Evolutionary conservation across 2,888 invertebrate genomes (phyloP).

Genomic region (Hypsopygia costalis): DNA sequence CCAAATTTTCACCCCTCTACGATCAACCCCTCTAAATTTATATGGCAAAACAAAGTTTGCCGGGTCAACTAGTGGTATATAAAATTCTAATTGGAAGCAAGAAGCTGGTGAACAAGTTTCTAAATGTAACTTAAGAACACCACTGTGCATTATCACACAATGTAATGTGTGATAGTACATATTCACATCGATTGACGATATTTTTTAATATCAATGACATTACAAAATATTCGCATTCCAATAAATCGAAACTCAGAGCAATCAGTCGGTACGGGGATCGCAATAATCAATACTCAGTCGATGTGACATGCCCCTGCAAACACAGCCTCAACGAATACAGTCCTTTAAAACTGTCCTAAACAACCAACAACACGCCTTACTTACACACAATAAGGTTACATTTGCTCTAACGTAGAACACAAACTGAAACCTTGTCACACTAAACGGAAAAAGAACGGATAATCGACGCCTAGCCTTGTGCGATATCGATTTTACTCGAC

Average conservation of each 20-base stretch:
- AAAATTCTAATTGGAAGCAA: no score
- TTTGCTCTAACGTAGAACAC: neutral
- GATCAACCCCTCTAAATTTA: no score
- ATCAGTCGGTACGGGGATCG: conserved; percentile 46
- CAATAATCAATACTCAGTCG: conserved; percentile 71
- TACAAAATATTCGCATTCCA: conserved; percentile 25
- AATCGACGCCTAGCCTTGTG: conserved; percentile 81
- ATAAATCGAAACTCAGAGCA: conserved; percentile 59
- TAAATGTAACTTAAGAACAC: no score
- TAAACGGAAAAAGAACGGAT: conserved; percentile 48
- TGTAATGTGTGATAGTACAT: no score
- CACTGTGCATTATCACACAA: no score
- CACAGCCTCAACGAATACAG: conserved; percentile 9
- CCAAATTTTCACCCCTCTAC: no score
- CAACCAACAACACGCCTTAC: conserved; percentile 20
- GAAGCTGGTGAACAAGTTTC: no score
- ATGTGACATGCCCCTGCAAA: conserved; percentile 33
- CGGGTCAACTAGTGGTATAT: no score
- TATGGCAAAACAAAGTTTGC: no score
- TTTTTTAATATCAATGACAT: no score
- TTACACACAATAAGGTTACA: neutral
- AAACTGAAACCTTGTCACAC: conserved; percentile 26
- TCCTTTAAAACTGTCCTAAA: conserved; percentile 13
- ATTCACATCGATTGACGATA: no score
- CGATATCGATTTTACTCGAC: conserved; percentile 78